A percentile compares a stretch with the other conserved stretches of the same genome.
These are phyloP conservation scores for Cotesia typhae DNA, from an alignment of 1,140 invertebrate genomes.

Conservation along the genomic window DNA sequence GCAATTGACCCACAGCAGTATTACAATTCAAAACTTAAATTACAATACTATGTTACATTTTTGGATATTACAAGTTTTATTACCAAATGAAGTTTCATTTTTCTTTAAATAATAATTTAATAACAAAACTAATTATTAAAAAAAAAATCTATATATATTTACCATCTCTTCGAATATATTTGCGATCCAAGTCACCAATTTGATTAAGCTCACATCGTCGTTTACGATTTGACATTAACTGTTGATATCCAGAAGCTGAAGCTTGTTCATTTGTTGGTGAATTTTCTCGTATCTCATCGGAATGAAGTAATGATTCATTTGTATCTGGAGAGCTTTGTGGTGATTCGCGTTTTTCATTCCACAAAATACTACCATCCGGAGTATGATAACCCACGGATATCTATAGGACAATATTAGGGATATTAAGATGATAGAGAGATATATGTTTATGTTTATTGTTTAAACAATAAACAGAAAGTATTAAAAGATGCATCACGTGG, in stretches of 20 bases:
- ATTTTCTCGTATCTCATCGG: conserved; percentile 38
- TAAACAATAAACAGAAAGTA: too few species aligned
- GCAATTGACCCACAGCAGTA: conserved; percentile 42
- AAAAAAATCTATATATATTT: conserved; percentile 24
- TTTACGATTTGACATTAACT: conserved; percentile 44
- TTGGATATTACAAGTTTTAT: not conserved
- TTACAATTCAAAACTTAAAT: not conserved
- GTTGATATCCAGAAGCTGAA: conserved; percentile 40
- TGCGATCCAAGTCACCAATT: conserved; percentile 54
- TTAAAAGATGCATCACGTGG: not conserved
- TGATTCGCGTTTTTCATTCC: conserved; percentile 56
- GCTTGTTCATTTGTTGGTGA: conserved; percentile 43
- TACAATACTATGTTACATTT: conserved; percentile 1
- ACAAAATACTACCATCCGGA: conserved; percentile 50
- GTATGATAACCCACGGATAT: conserved; percentile 55
- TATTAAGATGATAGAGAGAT: not conserved
- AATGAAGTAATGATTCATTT: conserved; percentile 19
- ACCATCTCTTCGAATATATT: conserved; percentile 55
- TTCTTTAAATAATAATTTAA: conserved; percentile 16
- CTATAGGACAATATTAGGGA: conserved; percentile 38
- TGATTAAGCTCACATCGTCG: conserved; percentile 53
- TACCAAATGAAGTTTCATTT: conserved; percentile 2
- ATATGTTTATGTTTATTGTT: not conserved
- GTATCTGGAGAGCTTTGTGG: conserved; percentile 22
- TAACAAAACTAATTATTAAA: not conserved